Percentiles rank a stretch among this genome's conserved stretches.
These are phyloP conservation scores for Novumbra hubbsi DNA, from an alignment of 2,797 vertebrate genomes.

Conservation along the genomic window DNA sequence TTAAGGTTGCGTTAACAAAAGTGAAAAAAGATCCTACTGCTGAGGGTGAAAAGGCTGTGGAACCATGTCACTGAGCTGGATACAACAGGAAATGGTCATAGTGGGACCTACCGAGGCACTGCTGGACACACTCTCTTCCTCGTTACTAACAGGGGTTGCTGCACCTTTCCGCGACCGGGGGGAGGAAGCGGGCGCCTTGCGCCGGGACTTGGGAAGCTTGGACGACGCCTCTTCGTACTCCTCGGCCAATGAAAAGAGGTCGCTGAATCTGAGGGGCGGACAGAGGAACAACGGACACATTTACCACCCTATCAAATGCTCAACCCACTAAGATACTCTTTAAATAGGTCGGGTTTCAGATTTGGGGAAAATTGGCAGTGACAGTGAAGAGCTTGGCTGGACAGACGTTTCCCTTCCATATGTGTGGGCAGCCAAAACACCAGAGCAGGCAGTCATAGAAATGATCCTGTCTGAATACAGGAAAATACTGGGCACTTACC, in stretches of 20 bases:
- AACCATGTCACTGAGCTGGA: neutral
- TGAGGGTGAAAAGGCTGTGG: neutral
- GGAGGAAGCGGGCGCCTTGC: slow-evolving; percentile 84
- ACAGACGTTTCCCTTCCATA: too few relatives aligned
- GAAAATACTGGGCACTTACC: slow-evolving; percentile 66
- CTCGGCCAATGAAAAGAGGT: slow-evolving; percentile 90
- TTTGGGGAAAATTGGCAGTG: too few relatives aligned
- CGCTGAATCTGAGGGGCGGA: slow-evolving; percentile 80
- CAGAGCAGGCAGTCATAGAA: neutral
- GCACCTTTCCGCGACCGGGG: slow-evolving; percentile 86
- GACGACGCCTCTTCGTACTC: slow-evolving; percentile 91
- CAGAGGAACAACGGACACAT: neutral
- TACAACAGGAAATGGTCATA: slow-evolving; percentile 8
- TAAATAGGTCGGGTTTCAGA: too few relatives aligned
- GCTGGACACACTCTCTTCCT: slow-evolving; percentile 89
- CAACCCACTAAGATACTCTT: neutral
- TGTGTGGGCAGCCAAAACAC: too few relatives aligned
- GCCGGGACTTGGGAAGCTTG: slow-evolving; percentile 86
- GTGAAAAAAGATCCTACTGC: neutral
- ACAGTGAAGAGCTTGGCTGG: too few relatives aligned
- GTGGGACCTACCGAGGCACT: slow-evolving; percentile 82
- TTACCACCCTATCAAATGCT: neutral
- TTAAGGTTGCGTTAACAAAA: neutral
- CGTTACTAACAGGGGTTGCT: slow-evolving; percentile 81
- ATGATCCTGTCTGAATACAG: neutral